Evolutionary conservation across 1,140 invertebrate species (phyloP).

Genomic region (Potamilus streckersoni): DNA sequence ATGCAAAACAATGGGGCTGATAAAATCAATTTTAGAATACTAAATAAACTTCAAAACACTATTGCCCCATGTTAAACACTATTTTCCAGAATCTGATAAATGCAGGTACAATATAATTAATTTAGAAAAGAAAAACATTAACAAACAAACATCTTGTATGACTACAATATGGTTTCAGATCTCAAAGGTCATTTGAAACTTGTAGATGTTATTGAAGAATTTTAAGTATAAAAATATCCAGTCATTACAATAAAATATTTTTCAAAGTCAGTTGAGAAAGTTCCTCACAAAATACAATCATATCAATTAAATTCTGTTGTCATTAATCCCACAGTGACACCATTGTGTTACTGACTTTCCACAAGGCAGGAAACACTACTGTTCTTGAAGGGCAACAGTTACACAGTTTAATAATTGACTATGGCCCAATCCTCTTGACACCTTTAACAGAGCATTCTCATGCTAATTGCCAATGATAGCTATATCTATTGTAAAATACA

Average conservation of each 20-base stretch:
- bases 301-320: constrained; percentile 2
- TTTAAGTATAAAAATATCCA: background rate
- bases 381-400: constrained; percentile 31
- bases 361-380: constrained; percentile 18
- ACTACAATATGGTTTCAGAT: constrained; percentile 33
- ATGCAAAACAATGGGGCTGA: constrained; percentile 21
- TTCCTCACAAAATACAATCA: constrained; percentile 8
- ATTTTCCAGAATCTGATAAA: constrained; percentile 15
- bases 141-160: constrained; percentile 15
- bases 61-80: constrained; percentile 6
- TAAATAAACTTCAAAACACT: background rate
- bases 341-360: constrained; percentile 32
- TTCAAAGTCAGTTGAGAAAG: constrained; percentile 36
- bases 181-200: constrained; percentile 30
- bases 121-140: constrained; percentile 13
- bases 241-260: constrained; percentile 33
- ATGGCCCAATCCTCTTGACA: constrained; percentile 31
- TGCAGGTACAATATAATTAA: constrained; percentile 12
- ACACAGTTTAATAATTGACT: constrained; percentile 12
- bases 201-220: constrained; percentile 19
- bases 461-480: constrained; percentile 16
- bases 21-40: constrained; percentile 3
- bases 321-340: background rate
- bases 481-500: constrained; percentile 1
- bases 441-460: constrained; percentile 12